Conservation (phyloP, 2,888 invertebrate species). For the Saturnia japonica region DNA sequence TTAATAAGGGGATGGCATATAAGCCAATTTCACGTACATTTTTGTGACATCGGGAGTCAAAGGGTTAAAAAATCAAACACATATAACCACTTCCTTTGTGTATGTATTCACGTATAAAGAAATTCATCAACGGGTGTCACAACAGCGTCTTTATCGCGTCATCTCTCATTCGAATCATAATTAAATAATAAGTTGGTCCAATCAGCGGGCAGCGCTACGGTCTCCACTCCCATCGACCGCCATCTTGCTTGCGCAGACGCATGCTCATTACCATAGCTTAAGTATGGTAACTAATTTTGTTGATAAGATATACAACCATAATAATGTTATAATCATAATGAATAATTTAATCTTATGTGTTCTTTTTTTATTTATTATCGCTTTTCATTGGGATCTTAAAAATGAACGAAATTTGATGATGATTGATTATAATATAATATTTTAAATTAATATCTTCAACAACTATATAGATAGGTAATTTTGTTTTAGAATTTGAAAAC, state of each 20-base stretch:
- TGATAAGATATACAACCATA: neutral
- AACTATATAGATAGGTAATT: too few relatives aligned
- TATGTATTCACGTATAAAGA: neutral
- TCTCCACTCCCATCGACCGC: slow-evolving; percentile 72
- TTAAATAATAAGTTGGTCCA: slow-evolving; percentile 62
- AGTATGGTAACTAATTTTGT: slow-evolving; percentile 10
- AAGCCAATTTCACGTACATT: too few relatives aligned
- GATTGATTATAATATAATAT: too few relatives aligned
- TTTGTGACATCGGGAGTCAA: too few relatives aligned
- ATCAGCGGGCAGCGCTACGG: slow-evolving; percentile 54
- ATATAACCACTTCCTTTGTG: neutral
- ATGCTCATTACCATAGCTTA: slow-evolving; percentile 46
- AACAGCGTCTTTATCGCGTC: slow-evolving; percentile 40
- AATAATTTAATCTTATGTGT: neutral
- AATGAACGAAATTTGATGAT: too few relatives aligned
- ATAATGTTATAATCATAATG: neutral
- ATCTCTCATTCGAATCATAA: slow-evolving; percentile 54
- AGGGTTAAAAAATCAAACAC: neutral
- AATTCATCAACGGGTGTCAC: slow-evolving; percentile 31
- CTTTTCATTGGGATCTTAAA: too few relatives aligned
- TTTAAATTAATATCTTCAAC: too few relatives aligned
- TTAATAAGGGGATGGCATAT: too few relatives aligned
- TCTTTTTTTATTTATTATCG: neutral
- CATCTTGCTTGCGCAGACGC: slow-evolving; percentile 71
- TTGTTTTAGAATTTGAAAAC: neutral